Base-by-base conservation (phyloP, 2,113 vertebrate species). In the Pimephales promelas region DNA sequence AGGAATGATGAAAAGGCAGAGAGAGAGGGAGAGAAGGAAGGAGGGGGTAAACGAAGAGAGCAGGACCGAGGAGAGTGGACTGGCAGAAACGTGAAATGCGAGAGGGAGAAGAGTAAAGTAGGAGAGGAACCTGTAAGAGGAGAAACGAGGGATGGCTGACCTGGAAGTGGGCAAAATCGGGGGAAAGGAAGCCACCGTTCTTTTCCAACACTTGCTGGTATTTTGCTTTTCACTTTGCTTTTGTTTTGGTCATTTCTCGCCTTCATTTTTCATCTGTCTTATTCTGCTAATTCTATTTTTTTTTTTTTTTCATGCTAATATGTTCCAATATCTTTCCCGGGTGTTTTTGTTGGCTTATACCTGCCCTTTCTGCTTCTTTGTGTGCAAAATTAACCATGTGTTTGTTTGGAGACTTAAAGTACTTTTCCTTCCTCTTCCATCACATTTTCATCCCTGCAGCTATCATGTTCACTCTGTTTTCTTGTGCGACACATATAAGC, bases 51-150 rank as follows among this genome's bases (percentile, higher is more conserved):
- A 83, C 81, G 78, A 83, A 71, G 81, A 54, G 83, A 84, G 54
- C 59, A 74, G 57, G 90, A 88, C 85, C 87, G 87, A 81, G 90
- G 90, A 88, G 82, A 89, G 90, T 89, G 88, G 83, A 88, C 87
- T 92, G 92, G 91, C 90, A 91, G 83, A 86, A 89, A 86, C 84
- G 86, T 89, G 85, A 88, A 79, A 89, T 90, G 89, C 89, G 83
- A 86, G 86, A 88, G 85, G 79, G 83, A 88, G 82, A 78, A 68
- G 86, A 91, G 82, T 89, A 82, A 78, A 88, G 88, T 91, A 76
- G 86, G 78, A 90, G 86, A 77, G 83, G 81, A 75, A 72, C 56
- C 68, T 82, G 85, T 77, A 85, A 77, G 83, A 89, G 83, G 86
- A 91, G 81, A 83, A 91, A 71, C 36, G 49, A 84, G 66, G 68